Evolutionary conservation across 2,888 invertebrate genomes (phyloP), one percentile per base, ranked within the genome.

Genomic region (Ophion obscuratus): DNA sequence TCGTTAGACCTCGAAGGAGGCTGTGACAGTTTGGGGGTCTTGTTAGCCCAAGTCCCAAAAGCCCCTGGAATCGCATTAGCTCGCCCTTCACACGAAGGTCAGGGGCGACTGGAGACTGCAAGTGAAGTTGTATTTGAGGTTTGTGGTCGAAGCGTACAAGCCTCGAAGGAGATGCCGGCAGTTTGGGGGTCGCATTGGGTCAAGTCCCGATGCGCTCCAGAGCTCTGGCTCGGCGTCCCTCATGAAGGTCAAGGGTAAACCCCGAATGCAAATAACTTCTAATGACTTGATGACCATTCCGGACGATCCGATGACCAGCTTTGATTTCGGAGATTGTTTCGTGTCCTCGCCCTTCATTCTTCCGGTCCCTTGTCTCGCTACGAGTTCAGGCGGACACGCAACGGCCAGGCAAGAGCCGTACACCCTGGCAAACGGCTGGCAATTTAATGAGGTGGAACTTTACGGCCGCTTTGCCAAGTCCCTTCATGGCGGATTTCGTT

Each of bases 371-470:
- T 68, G 40, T 67, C 9, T 67, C 44, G 17, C 10, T 67, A 2
- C 11, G 36, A 24, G 44, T 10, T n/a, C 20, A 68, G 71, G 36
- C 53, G 36, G n/a, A 61, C 70, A 57, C 66, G 17, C 47, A 59
- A 47, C 61, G 27, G 64, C 59, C 70, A 59, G 20, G 70, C 67
- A 20, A 27, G 40, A 57, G 57, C 64, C 67, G 31, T 70, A 31
- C 82, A 73, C 70, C 75, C 61, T 36, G 20, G 61, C 68, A 68
- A 82, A 83, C 76, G 66, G 53, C 79, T 53, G 44, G 75, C 67
- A 66, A 85, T 85, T 85, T 83, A 83, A 85, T 83, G 80, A 79
- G 61, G 85, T 83, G 76, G 85, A 85, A 83, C 83, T 85, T 85
- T 67, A 85, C 83, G 71, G 80, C 80, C 76, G 76, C 75, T 17